Evolutionary conservation across 2,113 vertebrate genomes (phyloP).

Genomic region (Etia nguti): DNA sequence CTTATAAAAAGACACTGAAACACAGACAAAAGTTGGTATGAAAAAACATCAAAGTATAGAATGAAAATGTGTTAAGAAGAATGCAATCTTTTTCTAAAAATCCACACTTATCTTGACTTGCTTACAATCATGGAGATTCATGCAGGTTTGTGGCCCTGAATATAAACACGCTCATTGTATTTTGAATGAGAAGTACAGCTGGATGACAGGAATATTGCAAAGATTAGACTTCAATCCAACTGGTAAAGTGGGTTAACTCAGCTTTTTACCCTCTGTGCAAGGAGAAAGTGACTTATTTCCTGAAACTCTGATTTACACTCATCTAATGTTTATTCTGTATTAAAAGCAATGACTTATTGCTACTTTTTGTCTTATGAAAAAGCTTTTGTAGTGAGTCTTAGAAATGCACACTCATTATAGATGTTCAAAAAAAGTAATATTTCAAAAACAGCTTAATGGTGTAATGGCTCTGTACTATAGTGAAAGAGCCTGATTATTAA

Average conservation of each 20-base stretch:
- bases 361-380: neutral
- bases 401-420: neutral
- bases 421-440: neutral
- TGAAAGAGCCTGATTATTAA: neutral
- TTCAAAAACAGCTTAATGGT: slow-evolving; percentile 7
- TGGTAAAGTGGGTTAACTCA: neutral
- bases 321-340: neutral
- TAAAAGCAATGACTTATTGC: neutral
- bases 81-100: neutral
- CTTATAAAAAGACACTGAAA: neutral
- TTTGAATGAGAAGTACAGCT: neutral
- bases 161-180: neutral
- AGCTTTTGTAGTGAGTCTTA: neutral
- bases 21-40: neutral
- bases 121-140: neutral
- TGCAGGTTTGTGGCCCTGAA: neutral
- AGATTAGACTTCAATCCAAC: neutral
- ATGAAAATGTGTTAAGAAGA: neutral
- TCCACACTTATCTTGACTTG: neutral
- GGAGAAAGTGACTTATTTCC: neutral
- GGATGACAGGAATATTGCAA: neutral
- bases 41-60: neutral
- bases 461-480: neutral
- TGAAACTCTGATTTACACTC: neutral
- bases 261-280: neutral